These are phyloP conservation scores for Ciconia stormi DNA, from an alignment of 2,113 vertebrate species.

Conservation along the genomic window DNA sequence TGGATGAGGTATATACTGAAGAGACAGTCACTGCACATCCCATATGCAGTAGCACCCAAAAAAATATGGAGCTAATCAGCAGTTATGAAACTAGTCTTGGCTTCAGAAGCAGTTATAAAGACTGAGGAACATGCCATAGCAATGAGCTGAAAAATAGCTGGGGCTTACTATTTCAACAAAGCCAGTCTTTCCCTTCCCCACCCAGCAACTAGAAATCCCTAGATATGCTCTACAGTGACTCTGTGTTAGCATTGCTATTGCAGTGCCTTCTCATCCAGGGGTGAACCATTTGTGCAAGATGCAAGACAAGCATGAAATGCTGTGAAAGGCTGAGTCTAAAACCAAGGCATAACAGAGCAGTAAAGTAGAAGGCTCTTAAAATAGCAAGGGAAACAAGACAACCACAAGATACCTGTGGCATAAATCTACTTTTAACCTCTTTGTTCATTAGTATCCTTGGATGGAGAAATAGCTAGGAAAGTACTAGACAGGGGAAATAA, in stretches of 20 bases:
- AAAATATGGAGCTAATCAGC: background rate
- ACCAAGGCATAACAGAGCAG: background rate
- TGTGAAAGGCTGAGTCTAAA: background rate
- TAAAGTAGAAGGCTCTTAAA: background rate
- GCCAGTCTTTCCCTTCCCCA: background rate
- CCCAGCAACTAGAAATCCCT: background rate
- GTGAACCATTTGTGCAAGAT: background rate
- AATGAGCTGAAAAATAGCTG: background rate
- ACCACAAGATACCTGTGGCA: background rate
- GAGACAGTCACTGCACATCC: background rate
- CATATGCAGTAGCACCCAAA: background rate
- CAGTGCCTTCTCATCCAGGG: background rate
- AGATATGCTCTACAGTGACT: background rate
- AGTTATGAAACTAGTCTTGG: background rate
- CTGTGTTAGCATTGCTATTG: background rate
- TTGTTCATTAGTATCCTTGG: background rate
- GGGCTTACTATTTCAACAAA: background rate
- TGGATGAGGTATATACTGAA: background rate
- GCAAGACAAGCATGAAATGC: background rate
- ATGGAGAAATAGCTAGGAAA: background rate
- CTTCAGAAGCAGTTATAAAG: background rate
- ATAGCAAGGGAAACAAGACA: background rate
- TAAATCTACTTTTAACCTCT: background rate
- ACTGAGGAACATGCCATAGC: background rate
- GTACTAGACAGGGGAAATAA: background rate